Percentiles rank a stretch among this genome's conserved stretches.
These are phyloP conservation scores for Malurus leucopterus DNA, from an alignment of 2,797 vertebrate species.

Conservation along the genomic window DNA sequence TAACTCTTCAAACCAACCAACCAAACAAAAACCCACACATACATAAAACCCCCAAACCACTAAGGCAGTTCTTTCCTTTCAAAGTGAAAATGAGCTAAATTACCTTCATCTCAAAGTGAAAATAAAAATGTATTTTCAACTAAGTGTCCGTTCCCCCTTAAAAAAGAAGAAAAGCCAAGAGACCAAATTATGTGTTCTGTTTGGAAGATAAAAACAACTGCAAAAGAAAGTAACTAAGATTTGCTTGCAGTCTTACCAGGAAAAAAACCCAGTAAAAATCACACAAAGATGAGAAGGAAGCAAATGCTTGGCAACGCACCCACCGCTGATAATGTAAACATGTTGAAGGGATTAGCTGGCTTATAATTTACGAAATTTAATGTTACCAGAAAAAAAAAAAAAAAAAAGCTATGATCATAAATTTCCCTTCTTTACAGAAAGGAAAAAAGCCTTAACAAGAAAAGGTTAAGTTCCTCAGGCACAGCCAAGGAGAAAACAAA, in stretches of 20 bases:
- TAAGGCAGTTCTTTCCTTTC: background rate
- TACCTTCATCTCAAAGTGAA: background rate
- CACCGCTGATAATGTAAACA: background rate
- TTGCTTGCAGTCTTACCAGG: background rate
- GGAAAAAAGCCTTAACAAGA: background rate
- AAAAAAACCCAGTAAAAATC: background rate
- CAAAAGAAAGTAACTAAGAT: background rate
- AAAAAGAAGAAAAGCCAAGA: background rate
- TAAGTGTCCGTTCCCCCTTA: fast-evolving
- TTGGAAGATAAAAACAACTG: background rate
- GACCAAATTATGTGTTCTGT: background rate
- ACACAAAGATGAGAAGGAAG: background rate
- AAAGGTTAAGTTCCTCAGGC: fast-evolving
- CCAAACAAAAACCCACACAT: fast-evolving
- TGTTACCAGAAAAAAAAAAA: background rate
- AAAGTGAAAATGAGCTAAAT: background rate
- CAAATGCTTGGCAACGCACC: background rate
- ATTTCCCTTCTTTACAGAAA: background rate
- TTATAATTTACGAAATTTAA: background rate
- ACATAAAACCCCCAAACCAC: fast-evolving
- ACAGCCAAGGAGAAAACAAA: fast-evolving
- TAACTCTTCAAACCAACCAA: too few relatives aligned
- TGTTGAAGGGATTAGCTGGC: fast-evolving
- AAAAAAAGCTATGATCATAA: fast-evolving
- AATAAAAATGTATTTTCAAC: background rate